Conservation (phyloP, 2,797 vertebrate genomes). For the Clarias laeviceps region DNA sequence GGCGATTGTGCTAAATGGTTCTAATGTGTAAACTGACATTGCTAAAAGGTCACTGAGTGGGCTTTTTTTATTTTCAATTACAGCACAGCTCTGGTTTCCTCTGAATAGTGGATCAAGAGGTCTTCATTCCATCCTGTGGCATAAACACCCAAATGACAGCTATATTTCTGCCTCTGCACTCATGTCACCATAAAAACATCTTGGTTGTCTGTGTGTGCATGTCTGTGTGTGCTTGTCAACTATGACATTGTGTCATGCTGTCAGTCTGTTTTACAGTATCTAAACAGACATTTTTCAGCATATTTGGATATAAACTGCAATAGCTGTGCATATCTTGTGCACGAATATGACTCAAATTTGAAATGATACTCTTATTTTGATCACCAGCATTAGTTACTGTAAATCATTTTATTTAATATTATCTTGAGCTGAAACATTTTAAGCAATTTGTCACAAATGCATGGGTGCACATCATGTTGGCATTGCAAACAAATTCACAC, state of each 20-base stretch:
- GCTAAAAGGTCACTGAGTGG: slow-evolving; percentile 51
- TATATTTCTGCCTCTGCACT: slow-evolving; percentile 51
- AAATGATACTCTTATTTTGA: slow-evolving; percentile 9
- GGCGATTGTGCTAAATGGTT: slow-evolving; percentile 44
- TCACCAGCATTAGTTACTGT: not conserved
- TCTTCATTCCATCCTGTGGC: slow-evolving; percentile 41
- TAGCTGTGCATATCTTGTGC: not conserved
- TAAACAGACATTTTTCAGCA: slow-evolving; percentile 1
- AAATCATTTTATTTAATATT: slow-evolving; percentile 2
- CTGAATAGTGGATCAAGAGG: slow-evolving; percentile 43
- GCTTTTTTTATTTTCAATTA: slow-evolving; percentile 50
- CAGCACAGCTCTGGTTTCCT: slow-evolving; percentile 48
- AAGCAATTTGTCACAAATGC: slow-evolving; percentile 9
- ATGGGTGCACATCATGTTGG: not conserved
- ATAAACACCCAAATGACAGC: slow-evolving; percentile 44
- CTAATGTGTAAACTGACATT: slow-evolving; percentile 47
- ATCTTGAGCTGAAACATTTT: not conserved
- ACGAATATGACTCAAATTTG: not conserved
- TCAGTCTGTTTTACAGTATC: slow-evolving; percentile 1
- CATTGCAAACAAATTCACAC: not conserved
- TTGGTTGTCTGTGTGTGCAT: slow-evolving; percentile 28
- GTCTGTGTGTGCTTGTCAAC: not conserved
- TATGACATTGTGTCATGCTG: slow-evolving; percentile 1
- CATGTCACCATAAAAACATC: slow-evolving; percentile 46
- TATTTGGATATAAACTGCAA: not conserved